These are phyloP conservation scores for Drosophila ficusphila DNA, from an alignment of 1,140 invertebrate genomes.

Conservation along the genomic window DNA sequence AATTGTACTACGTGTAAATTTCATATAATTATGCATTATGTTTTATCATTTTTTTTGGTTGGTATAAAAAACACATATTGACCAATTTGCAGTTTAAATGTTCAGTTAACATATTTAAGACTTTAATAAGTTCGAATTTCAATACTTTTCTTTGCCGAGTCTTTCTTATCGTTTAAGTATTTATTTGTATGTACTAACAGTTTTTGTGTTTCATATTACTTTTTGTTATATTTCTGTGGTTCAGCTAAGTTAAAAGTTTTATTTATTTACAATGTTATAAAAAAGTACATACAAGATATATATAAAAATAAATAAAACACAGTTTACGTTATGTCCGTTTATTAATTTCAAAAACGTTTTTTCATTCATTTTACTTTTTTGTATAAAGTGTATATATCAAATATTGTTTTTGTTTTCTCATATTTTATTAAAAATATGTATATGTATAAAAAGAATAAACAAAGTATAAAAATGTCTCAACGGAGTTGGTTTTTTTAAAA, in stretches of 20 bases:
- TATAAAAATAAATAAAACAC: conserved; percentile 71
- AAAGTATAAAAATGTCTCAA: conserved; percentile 79
- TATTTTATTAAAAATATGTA: conserved; percentile 55
- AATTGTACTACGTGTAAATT: conserved; percentile 81
- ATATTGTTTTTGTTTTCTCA: conserved; percentile 55
- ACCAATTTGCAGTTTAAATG: conserved; percentile 63
- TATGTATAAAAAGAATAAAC: conserved; percentile 63
- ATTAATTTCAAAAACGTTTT: conserved; percentile 70
- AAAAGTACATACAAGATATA: conserved; percentile 61
- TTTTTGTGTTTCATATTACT: conserved; percentile 28
- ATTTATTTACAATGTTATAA: conserved; percentile 57
- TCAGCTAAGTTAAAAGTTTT: conserved; percentile 52
- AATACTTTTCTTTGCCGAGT: conserved; percentile 74
- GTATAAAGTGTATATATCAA: conserved; percentile 80
- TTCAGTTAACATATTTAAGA: conserved; percentile 71
- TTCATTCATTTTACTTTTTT: conserved; percentile 35
- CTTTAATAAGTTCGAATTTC: conserved; percentile 81
- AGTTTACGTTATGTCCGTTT: conserved; percentile 71
- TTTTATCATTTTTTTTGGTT: conserved; percentile 24
- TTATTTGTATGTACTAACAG: conserved; percentile 54
- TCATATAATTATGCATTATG: conserved; percentile 63
- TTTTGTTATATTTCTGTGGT: conserved; percentile 24
- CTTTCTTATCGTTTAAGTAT: conserved; percentile 75
- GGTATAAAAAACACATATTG: conserved; percentile 79
- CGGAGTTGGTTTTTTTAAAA: conserved; percentile 66